These are phyloP conservation scores for Albula goreensis DNA, from an alignment of 2,113 vertebrate species.

Conservation along the genomic window DNA sequence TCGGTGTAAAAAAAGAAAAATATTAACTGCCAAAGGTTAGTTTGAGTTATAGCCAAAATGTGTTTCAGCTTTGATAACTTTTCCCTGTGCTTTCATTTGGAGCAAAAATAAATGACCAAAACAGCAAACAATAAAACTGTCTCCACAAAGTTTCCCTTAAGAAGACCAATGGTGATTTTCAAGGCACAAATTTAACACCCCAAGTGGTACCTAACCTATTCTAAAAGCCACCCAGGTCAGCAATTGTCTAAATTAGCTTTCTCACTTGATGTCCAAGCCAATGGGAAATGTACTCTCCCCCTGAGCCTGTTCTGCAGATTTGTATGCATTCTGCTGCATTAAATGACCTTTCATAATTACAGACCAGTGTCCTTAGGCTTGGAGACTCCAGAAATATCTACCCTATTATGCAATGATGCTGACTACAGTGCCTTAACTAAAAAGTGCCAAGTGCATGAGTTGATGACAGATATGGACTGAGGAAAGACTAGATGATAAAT, in stretches of 20 bases:
- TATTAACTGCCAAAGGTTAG: not conserved
- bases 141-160: not conserved
- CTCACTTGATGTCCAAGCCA: not conserved
- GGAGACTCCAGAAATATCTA: not conserved
- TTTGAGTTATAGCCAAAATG: not conserved
- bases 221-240: not conserved
- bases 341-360: slow-evolving; percentile 1
- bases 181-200: not conserved
- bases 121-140: not conserved
- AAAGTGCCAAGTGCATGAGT: not conserved
- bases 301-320: not conserved
- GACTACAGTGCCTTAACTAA: not conserved
- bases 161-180: not conserved
- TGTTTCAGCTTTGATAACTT: not conserved
- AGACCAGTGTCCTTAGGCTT: not conserved
- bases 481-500: not conserved
- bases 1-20: not conserved
- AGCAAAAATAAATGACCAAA: not conserved
- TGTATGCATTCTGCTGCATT: not conserved
- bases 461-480: not conserved
- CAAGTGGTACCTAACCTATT: not conserved
- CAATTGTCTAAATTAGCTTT: not conserved
- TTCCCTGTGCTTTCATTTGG: not conserved
- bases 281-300: not conserved
- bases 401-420: not conserved